phyloP scores from a whole-genome alignment of 2,113 vertebrate species.

The Oxyruncus cristatus region DNA sequence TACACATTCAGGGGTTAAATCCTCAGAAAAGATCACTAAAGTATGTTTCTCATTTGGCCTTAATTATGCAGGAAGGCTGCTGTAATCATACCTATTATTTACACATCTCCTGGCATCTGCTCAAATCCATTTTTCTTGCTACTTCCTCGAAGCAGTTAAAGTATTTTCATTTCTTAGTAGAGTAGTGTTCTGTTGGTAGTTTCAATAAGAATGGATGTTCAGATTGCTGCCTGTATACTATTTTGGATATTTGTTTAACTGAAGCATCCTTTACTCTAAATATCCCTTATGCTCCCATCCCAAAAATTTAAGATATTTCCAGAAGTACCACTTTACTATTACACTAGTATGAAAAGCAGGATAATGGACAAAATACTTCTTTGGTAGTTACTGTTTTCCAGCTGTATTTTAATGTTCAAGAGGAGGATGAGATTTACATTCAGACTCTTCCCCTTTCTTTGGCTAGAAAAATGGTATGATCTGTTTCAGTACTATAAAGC shows the following conservation, averaged over 20 bases:
- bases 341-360: not conserved
- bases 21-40: not conserved
- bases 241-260: not conserved
- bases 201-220: not conserved
- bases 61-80: not conserved
- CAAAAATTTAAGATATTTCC: not conserved
- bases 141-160: not conserved
- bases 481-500: not conserved
- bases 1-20: not conserved
- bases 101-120: not conserved
- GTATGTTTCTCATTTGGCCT: not conserved
- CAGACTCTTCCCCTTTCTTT: not conserved
- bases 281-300: not conserved
- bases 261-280: not conserved
- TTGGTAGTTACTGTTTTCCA: not conserved
- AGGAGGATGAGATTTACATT: not conserved
- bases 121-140: not conserved
- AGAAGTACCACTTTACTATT: not conserved
- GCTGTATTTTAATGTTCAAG: not conserved
- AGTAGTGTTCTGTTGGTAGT: not conserved
- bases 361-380: not conserved
- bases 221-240: not conserved
- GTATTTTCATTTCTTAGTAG: not conserved
- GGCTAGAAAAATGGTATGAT: not conserved
- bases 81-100: not conserved